Conservation (phyloP, 2,113 vertebrate species). For the cattle (Bos taurus) region DNA sequence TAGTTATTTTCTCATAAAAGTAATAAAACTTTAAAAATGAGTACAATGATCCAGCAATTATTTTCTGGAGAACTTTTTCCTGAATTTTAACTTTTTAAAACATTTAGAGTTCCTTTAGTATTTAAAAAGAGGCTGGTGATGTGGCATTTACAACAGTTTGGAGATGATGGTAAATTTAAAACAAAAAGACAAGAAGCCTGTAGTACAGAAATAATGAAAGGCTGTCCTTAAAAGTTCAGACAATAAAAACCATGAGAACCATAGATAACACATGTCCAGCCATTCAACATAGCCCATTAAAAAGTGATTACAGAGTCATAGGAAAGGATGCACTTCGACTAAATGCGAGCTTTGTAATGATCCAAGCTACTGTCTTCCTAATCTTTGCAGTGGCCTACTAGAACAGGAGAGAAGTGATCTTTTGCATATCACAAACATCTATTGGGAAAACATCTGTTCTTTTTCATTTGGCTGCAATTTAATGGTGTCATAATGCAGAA, state of each 20-base stretch:
- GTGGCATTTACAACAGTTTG: neutral
- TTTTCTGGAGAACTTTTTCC: neutral
- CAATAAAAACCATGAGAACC: neutral
- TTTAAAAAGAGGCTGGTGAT: neutral
- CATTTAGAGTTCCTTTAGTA: neutral
- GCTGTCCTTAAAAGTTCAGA: neutral
- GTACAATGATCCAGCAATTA: neutral
- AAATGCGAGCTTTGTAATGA: neutral
- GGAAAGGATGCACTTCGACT: neutral
- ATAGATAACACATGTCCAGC: neutral
- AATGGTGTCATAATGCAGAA: neutral
- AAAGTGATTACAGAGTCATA: neutral
- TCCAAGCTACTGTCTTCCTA: neutral
- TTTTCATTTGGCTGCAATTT: neutral
- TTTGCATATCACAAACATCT: constrained; percentile 8
- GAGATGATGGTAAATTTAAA: neutral
- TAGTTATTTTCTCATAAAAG: neutral
- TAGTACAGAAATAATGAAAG: neutral
- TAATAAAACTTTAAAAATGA: neutral
- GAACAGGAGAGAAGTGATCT: neutral
- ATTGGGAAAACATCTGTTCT: constrained; percentile 21
- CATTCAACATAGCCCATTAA: neutral
- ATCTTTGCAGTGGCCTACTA: neutral
- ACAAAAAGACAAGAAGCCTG: neutral
- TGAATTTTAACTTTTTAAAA: neutral